Percentiles rank a stretch among this genome's conserved stretches.
Conservation (phyloP, 2,113 vertebrate species). For the Trichomycterus rosablanca region DNA sequence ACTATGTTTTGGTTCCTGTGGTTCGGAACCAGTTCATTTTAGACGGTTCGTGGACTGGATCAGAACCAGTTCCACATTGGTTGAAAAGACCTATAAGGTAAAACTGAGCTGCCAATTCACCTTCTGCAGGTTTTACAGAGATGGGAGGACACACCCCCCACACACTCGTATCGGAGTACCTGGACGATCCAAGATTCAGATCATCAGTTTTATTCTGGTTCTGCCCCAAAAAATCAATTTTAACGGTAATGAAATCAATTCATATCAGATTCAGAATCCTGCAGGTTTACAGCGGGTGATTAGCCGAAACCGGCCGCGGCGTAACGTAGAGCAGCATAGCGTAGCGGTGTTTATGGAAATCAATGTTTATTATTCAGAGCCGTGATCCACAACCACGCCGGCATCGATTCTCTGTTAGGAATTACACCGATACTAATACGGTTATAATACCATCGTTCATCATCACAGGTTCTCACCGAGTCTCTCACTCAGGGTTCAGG, state of each 20-base stretch:
- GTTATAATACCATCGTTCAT: constrained; percentile 44
- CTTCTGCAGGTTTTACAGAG: no score
- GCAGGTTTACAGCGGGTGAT: constrained; percentile 14
- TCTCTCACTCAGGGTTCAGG: not conserved
- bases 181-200: no score
- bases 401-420: constrained; percentile 47
- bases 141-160: no score
- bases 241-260: no score
- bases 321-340: no score
- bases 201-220: not conserved
- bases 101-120: no score
- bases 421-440: constrained; percentile 36
- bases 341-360: constrained; percentile 38
- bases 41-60: no score
- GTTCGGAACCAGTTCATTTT: no score
- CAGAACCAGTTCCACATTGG: no score
- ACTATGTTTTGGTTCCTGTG: no score
- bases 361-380: constrained; percentile 45
- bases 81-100: no score
- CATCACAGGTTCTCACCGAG: constrained; percentile 24
- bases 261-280: not conserved
- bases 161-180: no score
- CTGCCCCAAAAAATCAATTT: not conserved
- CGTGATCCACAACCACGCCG: constrained; percentile 38
- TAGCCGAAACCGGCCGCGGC: constrained; percentile 12